These are phyloP conservation scores for Oophaga sylvatica DNA, from an alignment of 2,797 vertebrate species.

Conservation along the genomic window DNA sequence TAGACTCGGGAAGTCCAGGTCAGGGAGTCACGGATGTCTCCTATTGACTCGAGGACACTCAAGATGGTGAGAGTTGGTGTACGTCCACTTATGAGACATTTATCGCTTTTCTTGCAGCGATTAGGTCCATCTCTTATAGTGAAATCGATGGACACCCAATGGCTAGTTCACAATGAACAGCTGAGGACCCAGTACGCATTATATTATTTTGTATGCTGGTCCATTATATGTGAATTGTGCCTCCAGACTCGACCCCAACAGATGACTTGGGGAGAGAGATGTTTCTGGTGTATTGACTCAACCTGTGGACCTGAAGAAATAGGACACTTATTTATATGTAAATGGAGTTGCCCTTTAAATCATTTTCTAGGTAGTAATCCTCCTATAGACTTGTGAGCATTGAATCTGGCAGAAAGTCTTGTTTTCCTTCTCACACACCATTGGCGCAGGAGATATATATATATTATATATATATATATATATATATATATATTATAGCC, in stretches of 20 bases:
- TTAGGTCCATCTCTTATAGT: not conserved
- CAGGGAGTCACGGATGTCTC: not conserved
- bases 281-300: no score
- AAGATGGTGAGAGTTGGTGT: not conserved
- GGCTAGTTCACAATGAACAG: no score
- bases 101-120: not conserved
- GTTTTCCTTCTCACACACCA: not conserved
- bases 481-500: constrained; percentile 27
- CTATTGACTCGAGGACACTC: not conserved
- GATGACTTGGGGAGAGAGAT: no score
- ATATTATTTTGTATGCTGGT: no score
- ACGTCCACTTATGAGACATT: not conserved
- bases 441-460: not conserved
- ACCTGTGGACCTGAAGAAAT: not conserved
- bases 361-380: not conserved
- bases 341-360: constrained; percentile 17
- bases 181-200: no score
- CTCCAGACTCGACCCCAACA: no score
- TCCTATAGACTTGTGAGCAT: not conserved
- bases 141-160: not conserved
- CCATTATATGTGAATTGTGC: no score
- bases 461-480: constrained; percentile 1
- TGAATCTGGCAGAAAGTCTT: constrained; percentile 28
- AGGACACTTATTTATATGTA: not conserved
- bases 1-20: not conserved